These are phyloP conservation scores for Scytalopus superciliaris DNA, from an alignment of 2,113 vertebrate genomes.

Conservation along the genomic window DNA sequence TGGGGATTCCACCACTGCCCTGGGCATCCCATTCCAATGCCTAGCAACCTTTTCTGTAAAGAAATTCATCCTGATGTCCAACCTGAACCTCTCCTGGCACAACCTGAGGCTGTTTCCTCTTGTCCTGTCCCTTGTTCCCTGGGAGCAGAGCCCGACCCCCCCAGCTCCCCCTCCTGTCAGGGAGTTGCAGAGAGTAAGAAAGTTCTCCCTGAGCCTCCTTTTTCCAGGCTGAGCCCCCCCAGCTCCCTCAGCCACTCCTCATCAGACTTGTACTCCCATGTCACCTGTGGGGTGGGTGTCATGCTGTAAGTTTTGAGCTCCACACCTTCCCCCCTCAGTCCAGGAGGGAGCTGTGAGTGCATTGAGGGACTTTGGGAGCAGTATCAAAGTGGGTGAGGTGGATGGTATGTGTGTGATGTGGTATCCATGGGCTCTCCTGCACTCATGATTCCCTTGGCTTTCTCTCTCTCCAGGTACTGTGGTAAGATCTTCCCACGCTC, in stretches of 20 bases:
- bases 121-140: rapidly evolving
- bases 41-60: background rate
- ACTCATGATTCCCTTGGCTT: background rate
- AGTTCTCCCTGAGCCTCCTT: background rate
- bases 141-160: background rate
- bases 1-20: background rate
- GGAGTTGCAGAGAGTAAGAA: background rate
- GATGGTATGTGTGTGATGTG: background rate
- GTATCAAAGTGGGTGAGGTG: background rate
- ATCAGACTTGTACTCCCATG: background rate
- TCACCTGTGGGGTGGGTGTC: background rate
- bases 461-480: slow-evolving; percentile 84
- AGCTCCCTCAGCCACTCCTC: background rate
- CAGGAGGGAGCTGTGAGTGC: background rate
- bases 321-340: rapidly evolving
- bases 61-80: background rate
- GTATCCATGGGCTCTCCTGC: background rate
- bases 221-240: background rate
- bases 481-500: slow-evolving; percentile 99
- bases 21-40: background rate
- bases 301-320: background rate
- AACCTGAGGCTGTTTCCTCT: background rate
- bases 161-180: background rate
- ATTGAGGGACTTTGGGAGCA: background rate
- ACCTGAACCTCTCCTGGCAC: background rate